A percentile compares a stretch with the other conserved stretches of the same genome.
These are phyloP conservation scores for Amphipyra berbera DNA, from an alignment of 2,888 invertebrate genomes.

Conservation along the genomic window DNA sequence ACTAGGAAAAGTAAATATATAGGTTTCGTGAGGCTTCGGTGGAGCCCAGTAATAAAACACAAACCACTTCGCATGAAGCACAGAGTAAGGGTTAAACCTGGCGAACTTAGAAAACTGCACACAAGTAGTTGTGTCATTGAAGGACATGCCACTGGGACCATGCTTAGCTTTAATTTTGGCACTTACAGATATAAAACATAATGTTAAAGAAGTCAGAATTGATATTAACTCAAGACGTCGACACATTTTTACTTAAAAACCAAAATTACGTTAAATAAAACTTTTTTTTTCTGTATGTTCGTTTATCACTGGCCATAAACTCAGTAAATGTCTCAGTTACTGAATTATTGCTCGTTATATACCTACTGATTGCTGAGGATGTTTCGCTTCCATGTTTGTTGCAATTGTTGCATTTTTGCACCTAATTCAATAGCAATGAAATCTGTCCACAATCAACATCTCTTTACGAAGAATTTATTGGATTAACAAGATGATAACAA, in stretches of 20 bases:
- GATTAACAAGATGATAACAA: too few relatives aligned
- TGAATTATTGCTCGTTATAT: slow-evolving; percentile 24
- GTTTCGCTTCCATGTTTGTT: slow-evolving; percentile 12
- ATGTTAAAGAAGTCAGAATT: slow-evolving; percentile 12
- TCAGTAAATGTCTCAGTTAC: slow-evolving; percentile 14
- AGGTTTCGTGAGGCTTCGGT: slow-evolving; percentile 23
- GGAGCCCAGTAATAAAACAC: slow-evolving; percentile 75
- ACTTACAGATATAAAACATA: slow-evolving; percentile 19
- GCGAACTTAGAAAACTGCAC: slow-evolving; percentile 70
- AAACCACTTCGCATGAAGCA: slow-evolving; percentile 70
- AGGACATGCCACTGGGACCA: slow-evolving; percentile 58
- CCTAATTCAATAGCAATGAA: slow-evolving; percentile 19
- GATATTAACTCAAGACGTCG: slow-evolving; percentile 6
- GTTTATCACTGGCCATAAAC: not conserved
- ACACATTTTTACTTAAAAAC: not conserved
- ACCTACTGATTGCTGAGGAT: slow-evolving; percentile 31
- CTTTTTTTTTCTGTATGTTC: not conserved
- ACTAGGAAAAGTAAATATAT: slow-evolving; percentile 64
- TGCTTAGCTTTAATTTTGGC: slow-evolving; percentile 18
- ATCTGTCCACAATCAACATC: slow-evolving; percentile 8
- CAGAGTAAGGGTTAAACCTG: slow-evolving; percentile 76
- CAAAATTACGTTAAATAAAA: not conserved
- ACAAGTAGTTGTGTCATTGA: slow-evolving; percentile 65
- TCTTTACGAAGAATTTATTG: slow-evolving; percentile 3
- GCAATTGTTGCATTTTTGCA: slow-evolving; percentile 18